Base-by-base conservation (phyloP, 2,888 invertebrate genomes). In the Philereme transversata region DNA sequence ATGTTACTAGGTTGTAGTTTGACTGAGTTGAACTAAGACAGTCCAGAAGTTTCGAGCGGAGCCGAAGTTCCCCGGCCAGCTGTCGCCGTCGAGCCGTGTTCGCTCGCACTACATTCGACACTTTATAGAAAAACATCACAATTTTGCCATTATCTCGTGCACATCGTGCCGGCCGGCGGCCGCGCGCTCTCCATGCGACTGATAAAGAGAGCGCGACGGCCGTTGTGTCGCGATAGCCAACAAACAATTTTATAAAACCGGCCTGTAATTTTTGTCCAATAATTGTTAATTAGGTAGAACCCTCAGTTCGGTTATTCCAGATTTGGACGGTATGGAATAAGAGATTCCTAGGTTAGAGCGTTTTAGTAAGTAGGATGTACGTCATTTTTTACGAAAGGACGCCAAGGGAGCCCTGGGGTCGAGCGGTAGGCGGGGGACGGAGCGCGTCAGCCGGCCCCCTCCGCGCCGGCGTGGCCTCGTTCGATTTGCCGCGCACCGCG, bases 261-360 rank as follows among this genome's bases (percentile, higher is more conserved):
- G 84, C 86, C 84, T 83, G 85, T 83, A 86, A 86, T 83, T 84
- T 86, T 88, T 90, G 88, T 88, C 90, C 88, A 88, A 86, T 22
- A 22, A 83, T 81, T 86, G 83, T 85, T 87, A 84, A 85, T 86
- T 89, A 85, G 83, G 84, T 86, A 85, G 78, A 83, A 75, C 79
- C 80, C 77, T 77, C 84, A 84, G 84, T 86, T 88, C 83, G 84
- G 84, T 87, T 64, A 86, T 87, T 89, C 86, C 87, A 88, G 81
- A 86, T 83, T 85, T 85, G 83, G 80, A 82, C 81, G 79, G 83
- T 86, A 83, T 87, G 88, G 86, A 86, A 83, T 85, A 84, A 88
- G 91, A 91, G 90, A 91, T 91, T 91, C 85, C 84, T 91, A 92
- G 91, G 88, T 89, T 90, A 87, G 83, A 85, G 82, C 84, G 83